Base-by-base conservation (phyloP, 1,140 invertebrate genomes). In the Leucophenga varia region DNA sequence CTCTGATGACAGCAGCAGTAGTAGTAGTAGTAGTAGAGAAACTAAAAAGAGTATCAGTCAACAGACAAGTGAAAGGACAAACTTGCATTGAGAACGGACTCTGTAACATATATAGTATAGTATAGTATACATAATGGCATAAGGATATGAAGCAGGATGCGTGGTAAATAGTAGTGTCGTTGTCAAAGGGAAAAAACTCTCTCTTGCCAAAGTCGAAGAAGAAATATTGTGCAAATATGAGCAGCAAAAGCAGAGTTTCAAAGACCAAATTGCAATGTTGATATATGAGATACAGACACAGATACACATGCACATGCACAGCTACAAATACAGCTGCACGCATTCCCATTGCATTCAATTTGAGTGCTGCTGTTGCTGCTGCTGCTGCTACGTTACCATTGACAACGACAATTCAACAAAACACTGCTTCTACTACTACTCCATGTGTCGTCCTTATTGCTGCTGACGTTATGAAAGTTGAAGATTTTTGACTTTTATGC, bases 401-500 rank as follows among this genome's bases (percentile, higher is more conserved):
- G 63, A 67, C 63, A 59, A 67, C 64, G 59, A 54, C 53, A 59
- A n/a, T n/a, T n/a, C n/a, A n/a, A n/a, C n/a, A n/a, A n/a, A n/a
- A n/a, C n/a, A n/a, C n/a, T n/a, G n/a, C n/a, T n/a, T n/a, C n/a
- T n/a, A n/a, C n/a, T n/a, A n/a, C n/a, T n/a, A n/a, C n/a, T n/a
- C n/a, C n/a, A n/a, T n/a, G n/a, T n/a, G 47, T 41, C 56, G 47
- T 47, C 41, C 63, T 55, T 57, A 47, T 68, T 63, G 51, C 54
- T 55, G 56, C 59, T 67, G 51, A n/a, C n/a, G n/a, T n/a, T n/a
- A n/a, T n/a, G n/a, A n/a, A 59, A 67, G 63, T 63, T 59, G 56
- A 67, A 68, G 63, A 67, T 67, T 67, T 65, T 57, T 67, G 63
- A 67, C 63, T 67, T 67, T 67, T 59, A 67, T 67, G 63, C 64